Evolutionary conservation across 2,888 invertebrate genomes (phyloP).

Genomic region (Chrysina gloriosa): DNA sequence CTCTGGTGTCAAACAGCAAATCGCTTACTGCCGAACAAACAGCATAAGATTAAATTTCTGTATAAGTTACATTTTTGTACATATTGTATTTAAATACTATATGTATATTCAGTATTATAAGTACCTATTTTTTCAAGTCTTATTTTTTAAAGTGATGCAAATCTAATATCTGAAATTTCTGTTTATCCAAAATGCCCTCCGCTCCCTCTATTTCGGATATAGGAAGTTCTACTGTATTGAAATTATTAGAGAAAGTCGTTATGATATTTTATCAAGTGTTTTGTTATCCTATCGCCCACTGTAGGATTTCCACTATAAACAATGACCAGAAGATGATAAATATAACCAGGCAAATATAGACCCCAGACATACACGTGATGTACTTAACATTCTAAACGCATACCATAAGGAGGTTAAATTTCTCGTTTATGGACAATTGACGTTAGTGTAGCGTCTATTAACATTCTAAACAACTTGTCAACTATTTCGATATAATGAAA

Average conservation of each 20-base stretch:
- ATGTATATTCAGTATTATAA: too few relatives aligned
- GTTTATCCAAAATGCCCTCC: too few relatives aligned
- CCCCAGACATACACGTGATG: neutral
- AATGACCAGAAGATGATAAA: neutral
- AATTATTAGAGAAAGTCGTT: neutral
- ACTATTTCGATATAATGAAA: neutral
- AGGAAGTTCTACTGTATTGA: neutral
- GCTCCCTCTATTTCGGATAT: neutral
- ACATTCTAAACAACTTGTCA: neutral
- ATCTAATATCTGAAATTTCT: too few relatives aligned
- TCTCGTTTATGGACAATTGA: neutral
- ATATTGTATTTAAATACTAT: too few relatives aligned
- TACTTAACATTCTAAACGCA: neutral
- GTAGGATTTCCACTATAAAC: neutral
- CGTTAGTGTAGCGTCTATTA: slow-evolving; percentile 1
- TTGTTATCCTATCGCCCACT: neutral
- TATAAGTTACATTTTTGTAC: too few relatives aligned
- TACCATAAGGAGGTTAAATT: neutral
- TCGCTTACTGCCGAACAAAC: too few relatives aligned
- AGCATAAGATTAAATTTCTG: too few relatives aligned
- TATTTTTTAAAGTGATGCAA: too few relatives aligned
- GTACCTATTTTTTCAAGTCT: too few relatives aligned
- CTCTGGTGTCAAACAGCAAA: too few relatives aligned
- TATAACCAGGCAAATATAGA: neutral
- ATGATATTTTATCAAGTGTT: neutral